Base-by-base conservation (phyloP, 2,888 invertebrate species). In the Melolontha melolontha region DNA sequence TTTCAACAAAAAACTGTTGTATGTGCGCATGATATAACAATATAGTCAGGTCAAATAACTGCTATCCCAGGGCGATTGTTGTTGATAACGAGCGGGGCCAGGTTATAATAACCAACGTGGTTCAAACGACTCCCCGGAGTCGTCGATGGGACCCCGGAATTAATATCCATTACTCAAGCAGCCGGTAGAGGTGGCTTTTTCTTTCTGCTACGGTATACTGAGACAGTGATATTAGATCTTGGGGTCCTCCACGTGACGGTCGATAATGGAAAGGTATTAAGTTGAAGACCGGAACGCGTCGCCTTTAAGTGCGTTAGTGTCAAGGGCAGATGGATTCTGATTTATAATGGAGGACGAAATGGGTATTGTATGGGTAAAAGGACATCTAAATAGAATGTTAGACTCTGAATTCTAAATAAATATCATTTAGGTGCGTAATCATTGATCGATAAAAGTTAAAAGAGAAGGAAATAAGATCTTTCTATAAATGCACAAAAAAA, bases 1-100 rank as follows among this genome's bases (percentile, higher is more conserved):
- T 34, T 34, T 34, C 34, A 34, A 34, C 34, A 34, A 34, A 34
- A 34, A 34, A 17, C 54, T 54, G 40, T 14, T 34, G 40, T 10
- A 16, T 17, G 41, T 27, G 11, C 27, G 16, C 42, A 14, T 6
- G 12, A 41, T 29, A 44, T 59, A 59, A 59, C 44, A 42, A 59
- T 59, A 59, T 44, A 59, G 29, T 59, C 29, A 44, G 44, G 59
- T 44, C 59, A 59, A 59, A 42, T 59, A 59, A 59, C 44, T 59
- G 29, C 75, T 73, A 75, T 75, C 79, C 78, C 79, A 75, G 75
- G 78, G 78, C 78, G 80, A 81, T 81, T 80, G 79, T 79, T 79
- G 76, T 76, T 74, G 80, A 80, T 80, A 81, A 80, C 80, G 79
- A 80, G 77, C 74, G 69, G 74, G 70, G 73, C 71, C 69, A 73